Evolutionary conservation across 2,888 invertebrate species (phyloP), one percentile per base, ranked within the genome.

Genomic region (Dexiosoma caninum): DNA sequence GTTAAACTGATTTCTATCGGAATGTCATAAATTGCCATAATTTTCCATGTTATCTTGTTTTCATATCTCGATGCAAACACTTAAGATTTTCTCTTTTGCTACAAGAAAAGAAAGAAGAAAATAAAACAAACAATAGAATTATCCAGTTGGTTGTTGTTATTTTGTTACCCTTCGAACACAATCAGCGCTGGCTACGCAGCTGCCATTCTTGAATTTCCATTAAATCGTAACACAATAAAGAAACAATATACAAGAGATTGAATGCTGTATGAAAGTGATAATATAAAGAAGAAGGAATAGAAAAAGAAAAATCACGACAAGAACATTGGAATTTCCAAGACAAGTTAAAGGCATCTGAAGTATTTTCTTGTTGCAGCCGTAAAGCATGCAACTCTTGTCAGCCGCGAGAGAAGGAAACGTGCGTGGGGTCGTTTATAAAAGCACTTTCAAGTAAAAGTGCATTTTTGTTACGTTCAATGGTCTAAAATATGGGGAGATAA

Each of bases 1-100:
- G 27, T 49, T 71, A 40, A 49, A 46, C 62, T 57, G 62, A 42
- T 77, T 46, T 57, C 46, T 77, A 64, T 70, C 55, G 55, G 27
- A 55, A 70, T 70, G 30, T 64, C 64, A 70, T 70, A 70, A 77
- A 77, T 32, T 70, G 62, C 40, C 32, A 42, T 70, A 49, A 70
- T 70, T 64, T 77, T 57, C 62, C 32, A 44, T n/a, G n/a, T n/a
- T n/a, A n/a, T 44, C 60, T 44, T 37, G 16, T 21, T 23, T 32
- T 40, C 27, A 37, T 40, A 44, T 14, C n/a, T n/a, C n/a, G n/a
- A n/a, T n/a, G n/a, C n/a, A 46, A 10, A 3, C 1, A 42, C 27
- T 3, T 51, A 21, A 2, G 8, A 23, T 55, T 44, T 57, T 49
- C 9, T 59, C n/a, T n/a, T n/a, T n/a, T n/a, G n/a, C n/a, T n/a